Evolutionary conservation across 92 coral and sea anemone species (phyloP), one percentile per base, ranked within the genome.

Genomic region (Blastomussa wellsi): DNA sequence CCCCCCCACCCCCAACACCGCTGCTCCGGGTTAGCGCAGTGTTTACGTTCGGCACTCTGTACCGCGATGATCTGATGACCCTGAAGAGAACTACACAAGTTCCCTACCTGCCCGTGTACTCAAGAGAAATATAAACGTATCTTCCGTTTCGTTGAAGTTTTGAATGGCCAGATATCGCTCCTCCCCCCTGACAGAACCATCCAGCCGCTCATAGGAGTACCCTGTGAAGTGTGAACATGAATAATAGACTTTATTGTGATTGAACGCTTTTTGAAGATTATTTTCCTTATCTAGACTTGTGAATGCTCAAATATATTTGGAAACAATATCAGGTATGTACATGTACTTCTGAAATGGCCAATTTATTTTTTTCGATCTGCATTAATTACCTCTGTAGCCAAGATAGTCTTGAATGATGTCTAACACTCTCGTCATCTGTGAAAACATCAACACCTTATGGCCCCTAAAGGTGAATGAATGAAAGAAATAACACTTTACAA

Each of bases 181-280:
- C 81, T 95, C 98, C 39, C 98, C 98, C 48, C 98, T 90, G 16
- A 95, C 95, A 26, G 98, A 95, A 19, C 98, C 98, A 67, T 95
- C 98, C 77, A 95, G 81, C 7, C 98, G 91, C 74, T 95, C 98
- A 68, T 95, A 95, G 11, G 89, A 82, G 78, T 85, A 95, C 4
- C 98, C 98, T 95, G 88, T 37, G 55, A 80, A 12, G n/a, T 28
- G n/a, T 28, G 24, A 33, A 65, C 7, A 35, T 31, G 44, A 24
- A 78, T 17, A 60, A 69, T 36, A n/a, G 70, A 19, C 0, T 26
- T 28, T 7, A 62, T 6, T n/a, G 68, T n/a, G n/a, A n/a, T n/a
- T n/a, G n/a, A n/a, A n/a, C n/a, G n/a, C n/a, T n/a, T n/a, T n/a
- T n/a, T n/a, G n/a, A n/a, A n/a, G n/a, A n/a, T n/a, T n/a, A n/a